Base-by-base conservation (phyloP, 2,888 invertebrate species). In the Synanthedon myopaeformis region DNA sequence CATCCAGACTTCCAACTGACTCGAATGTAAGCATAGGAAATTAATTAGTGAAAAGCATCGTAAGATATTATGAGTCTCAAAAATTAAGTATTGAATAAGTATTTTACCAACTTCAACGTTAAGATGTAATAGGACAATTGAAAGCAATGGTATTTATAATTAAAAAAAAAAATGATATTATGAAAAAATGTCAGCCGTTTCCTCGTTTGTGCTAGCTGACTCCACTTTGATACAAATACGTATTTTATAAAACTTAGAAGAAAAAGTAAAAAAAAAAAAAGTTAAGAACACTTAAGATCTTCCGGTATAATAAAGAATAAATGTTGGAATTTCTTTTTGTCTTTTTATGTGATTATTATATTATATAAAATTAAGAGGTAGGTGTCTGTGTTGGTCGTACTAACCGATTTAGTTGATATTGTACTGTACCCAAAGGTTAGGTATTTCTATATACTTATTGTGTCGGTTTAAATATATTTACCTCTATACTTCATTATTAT, bases 131-230 rank as follows among this genome's bases (percentile, higher is more conserved):
- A 81, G 76, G 54, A 71, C 72, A 76, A 79, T 35, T 76, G 79
- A 79, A 85, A 87, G 83, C 85, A 84, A 87, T 86, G 81, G 79
- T 85, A 84, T 84, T 84, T 84, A 86, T 85, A 82, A 79, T 76
- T 67, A 70, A 73, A 74, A 62, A 28, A n/a, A n/a, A 63, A 58
- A 58, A 70, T 68, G 72, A 72, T 67, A 72, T 71, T 70, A 74
- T 71, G 67, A 68, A 68, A n/a, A 62, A 73, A 73, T 68, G 83
- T 83, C 82, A 79, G 82, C 82, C 76, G 74, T 78, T 74, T 79
- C 74, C 78, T 77, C 69, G 77, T 77, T 80, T 74, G 70, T 74
- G 74, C 78, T 79, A 75, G 84, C 82, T 82, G 85, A 79, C 83
- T 72, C 66, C 79, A 77, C 76, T 87, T 87, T 86, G 86, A 86